Base-by-base conservation (phyloP, 2,113 vertebrate species). In the Hyperoodon ampullatus region DNA sequence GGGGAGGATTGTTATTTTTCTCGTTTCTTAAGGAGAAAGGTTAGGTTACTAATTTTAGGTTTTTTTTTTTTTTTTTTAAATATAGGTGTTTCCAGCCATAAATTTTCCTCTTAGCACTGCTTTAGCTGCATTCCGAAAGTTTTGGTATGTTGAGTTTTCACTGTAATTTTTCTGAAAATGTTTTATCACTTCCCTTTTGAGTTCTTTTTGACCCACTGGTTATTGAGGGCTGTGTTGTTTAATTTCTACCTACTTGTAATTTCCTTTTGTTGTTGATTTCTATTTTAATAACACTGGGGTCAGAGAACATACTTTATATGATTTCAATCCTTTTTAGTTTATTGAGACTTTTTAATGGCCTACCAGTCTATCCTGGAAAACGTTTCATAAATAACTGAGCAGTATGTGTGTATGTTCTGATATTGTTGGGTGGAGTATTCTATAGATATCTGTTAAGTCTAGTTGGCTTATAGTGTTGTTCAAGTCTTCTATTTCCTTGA, bases 131-230 rank as follows among this genome's bases (percentile, higher is more conserved):
- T 93, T 35, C 42, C 44, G 9, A 84, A 93, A 39, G 26, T 92
- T 74, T 65, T 33, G 24, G 23, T 71, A 71, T n/a, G 42, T 44
- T 83, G 30, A 83, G 33, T 39, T 93, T 90, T 74, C 61, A 44
- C 53, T 74, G 72, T 66, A 66, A 26, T 66, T 77, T 93, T 90
- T 77, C 78, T 90, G 47, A 94, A 90, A 60, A 58, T 94, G 55
- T 77, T 39, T 90, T 90, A 23, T 84, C 19, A 58, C 44, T 77
- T 60, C 14, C 58, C 39, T 65, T 84, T 55, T 75, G 35, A 77
- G 87, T 90, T 77, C 60, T 58, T 66, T 42, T 75, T 28, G 14
- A 77, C 26, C 12, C n/a, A 23, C 72, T 65, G 42, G 55, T 82
- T 39, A 55, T 28, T n/a, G 10, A 65, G 21, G 58, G 18, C 35